These are phyloP conservation scores for Zapus hudsonius DNA, from an alignment of 2,113 vertebrate species.

Conservation along the genomic window DNA sequence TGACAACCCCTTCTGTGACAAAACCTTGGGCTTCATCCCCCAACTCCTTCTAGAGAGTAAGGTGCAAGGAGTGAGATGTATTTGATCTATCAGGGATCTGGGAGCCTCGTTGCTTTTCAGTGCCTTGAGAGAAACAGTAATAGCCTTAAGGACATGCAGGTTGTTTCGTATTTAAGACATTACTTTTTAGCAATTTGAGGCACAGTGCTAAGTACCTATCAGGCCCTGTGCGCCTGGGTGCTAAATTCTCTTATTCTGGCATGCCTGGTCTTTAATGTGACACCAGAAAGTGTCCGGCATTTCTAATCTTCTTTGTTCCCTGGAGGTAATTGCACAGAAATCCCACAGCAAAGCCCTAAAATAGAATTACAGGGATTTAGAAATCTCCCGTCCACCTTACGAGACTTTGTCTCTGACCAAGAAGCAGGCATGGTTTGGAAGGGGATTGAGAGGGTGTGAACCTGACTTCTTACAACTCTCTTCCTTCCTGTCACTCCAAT, in stretches of 20 bases:
- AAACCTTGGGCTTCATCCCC: neutral
- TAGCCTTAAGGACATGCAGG: neutral
- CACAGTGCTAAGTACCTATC: neutral
- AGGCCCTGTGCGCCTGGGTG: neutral
- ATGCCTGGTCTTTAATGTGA: slow-evolving; percentile 60
- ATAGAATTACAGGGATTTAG: slow-evolving; percentile 81
- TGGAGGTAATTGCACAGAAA: slow-evolving; percentile 79
- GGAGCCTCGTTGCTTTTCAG: neutral
- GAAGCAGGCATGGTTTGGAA: neutral
- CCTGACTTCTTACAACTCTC: fast-evolving
- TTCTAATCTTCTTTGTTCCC: slow-evolving; percentile 79
- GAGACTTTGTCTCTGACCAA: slow-evolving; percentile 67
- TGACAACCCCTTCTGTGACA: neutral
- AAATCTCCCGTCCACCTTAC: slow-evolving; percentile 73
- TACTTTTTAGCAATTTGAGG: neutral
- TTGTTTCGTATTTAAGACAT: neutral
- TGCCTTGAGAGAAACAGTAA: neutral
- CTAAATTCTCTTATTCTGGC: neutral
- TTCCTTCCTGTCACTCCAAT: neutral
- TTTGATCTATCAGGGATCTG: neutral
- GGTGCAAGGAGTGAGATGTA: neutral
- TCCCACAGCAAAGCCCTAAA: slow-evolving; percentile 75
- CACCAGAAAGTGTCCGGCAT: slow-evolving; percentile 66
- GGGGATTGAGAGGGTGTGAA: no score
- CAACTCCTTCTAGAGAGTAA: neutral